Conservation (phyloP, 2,113 vertebrate genomes). For the Tor tambroides region DNA sequence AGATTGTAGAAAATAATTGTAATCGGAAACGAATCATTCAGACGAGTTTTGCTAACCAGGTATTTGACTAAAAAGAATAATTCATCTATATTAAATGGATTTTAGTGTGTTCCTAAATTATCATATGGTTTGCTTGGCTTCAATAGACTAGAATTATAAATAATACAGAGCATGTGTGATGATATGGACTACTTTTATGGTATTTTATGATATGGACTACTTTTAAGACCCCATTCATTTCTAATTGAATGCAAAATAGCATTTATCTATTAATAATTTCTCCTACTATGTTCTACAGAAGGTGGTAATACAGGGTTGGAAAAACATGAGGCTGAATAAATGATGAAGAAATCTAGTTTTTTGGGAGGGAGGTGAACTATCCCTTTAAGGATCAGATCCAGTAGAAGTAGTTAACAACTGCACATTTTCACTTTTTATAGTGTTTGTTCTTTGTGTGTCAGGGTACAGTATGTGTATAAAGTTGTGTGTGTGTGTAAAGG, state of each 20-base stretch:
- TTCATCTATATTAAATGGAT: background rate
- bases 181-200: background rate
- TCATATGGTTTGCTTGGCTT: background rate
- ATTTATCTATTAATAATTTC: background rate
- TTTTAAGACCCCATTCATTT: background rate
- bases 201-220: background rate
- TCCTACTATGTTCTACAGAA: background rate
- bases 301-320: background rate
- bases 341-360: background rate
- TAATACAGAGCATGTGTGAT: background rate
- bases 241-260: background rate
- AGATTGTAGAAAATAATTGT: background rate
- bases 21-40: background rate
- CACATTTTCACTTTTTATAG: background rate
- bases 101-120: background rate
- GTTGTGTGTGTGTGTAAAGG: background rate
- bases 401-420: background rate
- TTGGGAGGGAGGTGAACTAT: background rate
- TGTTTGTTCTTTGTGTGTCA: background rate
- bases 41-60: background rate
- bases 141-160: background rate
- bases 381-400: background rate
- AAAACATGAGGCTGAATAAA: background rate
- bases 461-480: background rate
- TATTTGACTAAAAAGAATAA: background rate